Evolutionary conservation across 1,140 invertebrate genomes (phyloP), one percentile per base, ranked within the genome.

Genomic region (Drosophila rufa): DNA sequence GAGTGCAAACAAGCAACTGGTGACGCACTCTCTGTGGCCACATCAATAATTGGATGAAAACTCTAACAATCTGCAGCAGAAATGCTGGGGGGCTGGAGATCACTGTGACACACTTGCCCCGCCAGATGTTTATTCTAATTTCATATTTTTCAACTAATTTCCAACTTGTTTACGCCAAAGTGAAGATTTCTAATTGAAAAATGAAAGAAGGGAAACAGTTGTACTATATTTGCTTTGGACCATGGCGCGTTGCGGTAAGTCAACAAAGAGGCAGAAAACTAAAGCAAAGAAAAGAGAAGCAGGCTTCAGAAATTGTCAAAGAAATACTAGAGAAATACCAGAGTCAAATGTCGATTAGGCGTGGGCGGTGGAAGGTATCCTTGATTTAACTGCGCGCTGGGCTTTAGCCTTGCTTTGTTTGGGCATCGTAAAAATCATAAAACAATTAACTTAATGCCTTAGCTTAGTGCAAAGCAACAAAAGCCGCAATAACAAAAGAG

Each of bases 21-120:
- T 82, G 80, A 82, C 79, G 79, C 79, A 82, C 74, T 76, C 43
- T 47, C 8, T 4, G 43, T 43, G 17, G 12, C 12, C 1, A 14
- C 15, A 9, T 25, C n/a, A 58, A 42, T 11, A 14, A 9, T 17
- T 25, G 19, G 27, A 45, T 61, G 25, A 33, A 45, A 65, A 25
- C 17, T 15, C 27, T 9, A 61, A 64, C 25, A 61, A 36, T 61
- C 27, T 65, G 8, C 61, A 12, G 61, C 36, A 33, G 55, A n/a
- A 40, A 40, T 42, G 33, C 12, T 36, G 33, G 33, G 8, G 33
- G 3, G 9, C 33, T 27, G 36, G 40, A 14, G 40, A 42, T 33
- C 48, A 53, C 33, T 30, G 50, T 64, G 48, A 55, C 27, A 55
- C 48, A 45, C 33, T 64, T 64, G 61, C 46, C 27, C 60, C 7